These are phyloP conservation scores for Halictus quadricinctus DNA, from an alignment of 2,888 invertebrate genomes.

Conservation along the genomic window DNA sequence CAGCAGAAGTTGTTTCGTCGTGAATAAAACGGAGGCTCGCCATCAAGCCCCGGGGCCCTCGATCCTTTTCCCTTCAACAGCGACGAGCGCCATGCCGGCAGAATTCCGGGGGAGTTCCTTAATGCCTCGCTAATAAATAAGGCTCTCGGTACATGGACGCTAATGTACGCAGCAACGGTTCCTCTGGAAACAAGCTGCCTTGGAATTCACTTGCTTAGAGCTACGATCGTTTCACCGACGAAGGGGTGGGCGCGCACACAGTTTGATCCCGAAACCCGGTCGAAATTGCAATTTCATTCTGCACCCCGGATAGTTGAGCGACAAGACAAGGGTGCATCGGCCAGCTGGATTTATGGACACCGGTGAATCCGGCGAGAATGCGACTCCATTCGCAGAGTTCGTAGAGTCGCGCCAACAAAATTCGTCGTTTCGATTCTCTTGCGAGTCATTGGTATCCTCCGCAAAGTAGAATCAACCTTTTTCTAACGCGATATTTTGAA, in stretches of 20 bases:
- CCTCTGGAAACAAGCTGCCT: not conserved
- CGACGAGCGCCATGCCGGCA: not conserved
- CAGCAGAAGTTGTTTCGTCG: conserved; percentile 14
- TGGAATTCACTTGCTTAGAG: conserved; percentile 9
- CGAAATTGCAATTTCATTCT: conserved; percentile 28
- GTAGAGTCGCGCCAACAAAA: not conserved
- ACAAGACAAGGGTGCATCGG: conserved; percentile 14
- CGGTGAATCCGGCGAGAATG: conserved; percentile 36
- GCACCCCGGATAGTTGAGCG: not conserved
- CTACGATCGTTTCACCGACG: conserved; percentile 1
- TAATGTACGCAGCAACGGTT: not conserved
- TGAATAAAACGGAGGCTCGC: conserved; percentile 10
- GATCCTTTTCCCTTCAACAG: conserved; percentile 1
- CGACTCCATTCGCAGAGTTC: not conserved
- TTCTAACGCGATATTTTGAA: not conserved
- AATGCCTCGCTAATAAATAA: not conserved
- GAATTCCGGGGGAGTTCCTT: not conserved
- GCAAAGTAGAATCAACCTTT: not conserved
- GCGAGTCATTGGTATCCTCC: not conserved
- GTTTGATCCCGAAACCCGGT: not conserved
- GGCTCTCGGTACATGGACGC: not conserved
- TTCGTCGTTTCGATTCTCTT: not conserved
- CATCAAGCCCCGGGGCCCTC: not conserved
- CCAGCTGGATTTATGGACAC: conserved; percentile 39
- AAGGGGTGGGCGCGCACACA: not conserved